Conservation (phyloP, 2,113 vertebrate genomes). For the Python bivittatus region DNA sequence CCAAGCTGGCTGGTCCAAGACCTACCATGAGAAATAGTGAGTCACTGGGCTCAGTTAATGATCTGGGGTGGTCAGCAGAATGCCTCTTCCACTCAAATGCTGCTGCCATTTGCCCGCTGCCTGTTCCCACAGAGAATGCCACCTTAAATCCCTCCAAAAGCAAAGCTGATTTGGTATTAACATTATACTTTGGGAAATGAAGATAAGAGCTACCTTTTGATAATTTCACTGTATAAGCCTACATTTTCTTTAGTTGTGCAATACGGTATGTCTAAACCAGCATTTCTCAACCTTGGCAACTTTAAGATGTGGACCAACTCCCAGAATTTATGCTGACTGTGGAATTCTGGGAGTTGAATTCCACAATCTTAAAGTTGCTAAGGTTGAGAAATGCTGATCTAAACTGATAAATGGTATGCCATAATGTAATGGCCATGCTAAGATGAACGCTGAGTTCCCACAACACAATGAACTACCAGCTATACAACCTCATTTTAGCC, state of each 20-base stretch:
- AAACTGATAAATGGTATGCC: background rate
- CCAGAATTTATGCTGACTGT: too few relatives aligned
- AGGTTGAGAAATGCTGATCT: too few relatives aligned
- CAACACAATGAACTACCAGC: background rate
- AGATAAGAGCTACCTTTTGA: background rate
- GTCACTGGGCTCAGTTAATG: background rate
- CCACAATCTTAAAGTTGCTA: too few relatives aligned
- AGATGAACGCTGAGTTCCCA: background rate
- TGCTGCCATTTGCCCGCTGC: background rate
- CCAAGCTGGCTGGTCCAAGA: background rate
- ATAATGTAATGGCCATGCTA: background rate
- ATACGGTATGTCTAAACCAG: too few relatives aligned
- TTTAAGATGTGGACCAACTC: too few relatives aligned
- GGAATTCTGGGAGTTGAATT: too few relatives aligned
- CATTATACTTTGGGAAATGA: background rate
- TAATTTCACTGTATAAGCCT: background rate
- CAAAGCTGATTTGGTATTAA: background rate
- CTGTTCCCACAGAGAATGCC: background rate
- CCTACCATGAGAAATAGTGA: background rate
- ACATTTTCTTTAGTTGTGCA: background rate
- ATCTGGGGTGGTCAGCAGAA: background rate
- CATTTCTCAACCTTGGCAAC: too few relatives aligned
- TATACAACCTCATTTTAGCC: background rate
- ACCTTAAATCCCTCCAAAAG: background rate
- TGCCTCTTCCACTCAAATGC: background rate